Conservation (phyloP, 2,113 vertebrate species). For the Probosciger aterrimus region DNA sequence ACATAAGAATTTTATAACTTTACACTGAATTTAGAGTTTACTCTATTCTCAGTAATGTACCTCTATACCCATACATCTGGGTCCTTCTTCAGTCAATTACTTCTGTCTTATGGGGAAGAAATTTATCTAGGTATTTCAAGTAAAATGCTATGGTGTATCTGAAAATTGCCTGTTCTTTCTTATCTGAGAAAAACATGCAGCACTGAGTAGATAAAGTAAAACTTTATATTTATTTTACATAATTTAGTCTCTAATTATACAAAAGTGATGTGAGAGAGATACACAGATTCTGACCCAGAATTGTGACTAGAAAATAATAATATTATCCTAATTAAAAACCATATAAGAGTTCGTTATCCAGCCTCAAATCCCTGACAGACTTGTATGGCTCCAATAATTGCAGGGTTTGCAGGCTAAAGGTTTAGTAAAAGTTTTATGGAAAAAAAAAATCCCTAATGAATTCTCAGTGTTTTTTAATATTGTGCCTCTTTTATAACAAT, state of each 20-base stretch:
- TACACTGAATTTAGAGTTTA: not conserved
- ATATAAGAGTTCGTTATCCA: conserved; percentile 9
- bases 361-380: conserved; percentile 13
- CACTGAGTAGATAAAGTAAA: not conserved
- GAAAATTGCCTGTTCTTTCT: not conserved
- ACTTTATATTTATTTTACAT: conserved; percentile 32
- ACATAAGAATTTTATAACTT: not conserved
- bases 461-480: conserved; percentile 52
- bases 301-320: conserved; percentile 38
- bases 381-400: not conserved
- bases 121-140: not conserved
- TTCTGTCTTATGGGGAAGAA: not conserved
- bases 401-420: conserved; percentile 25
- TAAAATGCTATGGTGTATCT: not conserved
- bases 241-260: conserved; percentile 29
- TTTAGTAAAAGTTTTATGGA: conserved; percentile 1
- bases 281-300: conserved; percentile 13
- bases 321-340: conserved; percentile 36
- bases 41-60: not conserved
- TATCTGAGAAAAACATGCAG: not conserved
- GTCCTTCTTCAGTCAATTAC: not conserved
- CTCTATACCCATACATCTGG: not conserved
- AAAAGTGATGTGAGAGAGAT: conserved; percentile 3
- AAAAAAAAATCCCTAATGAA: conserved; percentile 11
- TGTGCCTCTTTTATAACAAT: not conserved